A percentile compares a stretch with the other conserved stretches of the same genome.
Evolutionary conservation across 2,797 vertebrate species (phyloP).

Genomic region (Poliocrania exsul): DNA sequence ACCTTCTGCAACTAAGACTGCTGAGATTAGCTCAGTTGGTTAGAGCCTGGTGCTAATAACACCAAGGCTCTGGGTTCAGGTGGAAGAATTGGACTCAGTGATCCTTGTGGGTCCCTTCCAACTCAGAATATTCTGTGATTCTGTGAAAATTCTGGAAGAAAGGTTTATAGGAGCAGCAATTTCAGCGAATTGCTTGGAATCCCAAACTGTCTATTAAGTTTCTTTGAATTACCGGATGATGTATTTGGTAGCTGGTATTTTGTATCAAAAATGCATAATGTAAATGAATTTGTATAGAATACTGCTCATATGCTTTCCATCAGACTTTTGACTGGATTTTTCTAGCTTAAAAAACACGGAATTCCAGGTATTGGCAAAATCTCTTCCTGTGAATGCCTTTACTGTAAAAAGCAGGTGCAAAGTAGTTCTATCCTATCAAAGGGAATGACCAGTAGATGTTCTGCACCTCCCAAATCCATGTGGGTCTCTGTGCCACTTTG

Average conservation of each 20-base stretch:
- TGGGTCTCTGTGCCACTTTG: background rate
- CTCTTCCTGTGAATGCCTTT: background rate
- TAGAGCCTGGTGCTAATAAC: background rate
- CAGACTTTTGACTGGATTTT: background rate
- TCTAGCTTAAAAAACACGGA: background rate
- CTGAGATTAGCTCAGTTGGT: background rate
- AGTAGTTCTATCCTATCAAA: background rate
- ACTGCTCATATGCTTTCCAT: background rate
- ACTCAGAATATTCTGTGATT: background rate
- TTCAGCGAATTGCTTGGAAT: background rate
- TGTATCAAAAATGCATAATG: background rate
- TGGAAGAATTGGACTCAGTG: background rate
- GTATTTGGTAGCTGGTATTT: background rate
- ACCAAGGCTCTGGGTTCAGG: background rate
- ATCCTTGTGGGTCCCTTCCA: background rate
- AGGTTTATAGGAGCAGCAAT: background rate
- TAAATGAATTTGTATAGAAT: background rate
- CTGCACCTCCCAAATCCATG: accelerated
- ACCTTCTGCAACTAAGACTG: background rate
- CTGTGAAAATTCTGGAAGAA: background rate
- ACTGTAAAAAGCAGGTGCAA: background rate
- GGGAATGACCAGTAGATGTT: background rate
- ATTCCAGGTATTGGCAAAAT: background rate
- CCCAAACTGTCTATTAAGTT: background rate
- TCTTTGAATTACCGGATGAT: background rate